Evolutionary conservation across 2,888 invertebrate species (phyloP), one percentile per base, ranked within the genome.

Genomic region (Drosophila mercatorum): DNA sequence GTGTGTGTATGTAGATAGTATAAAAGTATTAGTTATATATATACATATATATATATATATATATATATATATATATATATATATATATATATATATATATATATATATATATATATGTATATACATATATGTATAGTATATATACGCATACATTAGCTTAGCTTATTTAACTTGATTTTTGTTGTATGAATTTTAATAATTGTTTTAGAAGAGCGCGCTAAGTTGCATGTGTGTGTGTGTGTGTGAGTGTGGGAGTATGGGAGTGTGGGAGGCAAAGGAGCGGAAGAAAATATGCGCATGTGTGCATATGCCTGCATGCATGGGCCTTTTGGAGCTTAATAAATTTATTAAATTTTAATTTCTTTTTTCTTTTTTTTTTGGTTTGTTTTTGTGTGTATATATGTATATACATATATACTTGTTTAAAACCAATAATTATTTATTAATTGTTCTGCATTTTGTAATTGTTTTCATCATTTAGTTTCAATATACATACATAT

Each of bases 1-100:
- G 46, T 41, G 70, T 47, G 76, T 88, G 83, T 83, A 88, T 80
- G 88, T 83, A 83, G 83, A 83, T 83, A 83, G 83, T 83, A 83
- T 88, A 83, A 83, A 83, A 83, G 89, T 85, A 85, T 76, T 86
- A 80, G 66, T 63, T 58, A 28, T 72, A 56, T 44, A 44, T 51
- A 44, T 41, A 12, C 43, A 61, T 60, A 44, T 68, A 65, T 56
- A 63, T 75, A 57, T 52, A 26, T 47, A 66, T 73, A 51, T 49
- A 44, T 73, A 49, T 55, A 51, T 38, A 14, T 52, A 58, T 59
- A 49, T 71, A 67, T 56, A 65, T 72, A 56, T 51, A 28, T 46
- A 64, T 58, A 49, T n/a, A n/a, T 58, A 28, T 72, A 56, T 44
- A 44, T 51, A 44, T 41, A 12, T 43, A 60, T 60, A 44, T 68